Evolutionary conservation across 2,888 invertebrate species (phyloP).

Genomic region (Lasioglossum leucozonium): DNA sequence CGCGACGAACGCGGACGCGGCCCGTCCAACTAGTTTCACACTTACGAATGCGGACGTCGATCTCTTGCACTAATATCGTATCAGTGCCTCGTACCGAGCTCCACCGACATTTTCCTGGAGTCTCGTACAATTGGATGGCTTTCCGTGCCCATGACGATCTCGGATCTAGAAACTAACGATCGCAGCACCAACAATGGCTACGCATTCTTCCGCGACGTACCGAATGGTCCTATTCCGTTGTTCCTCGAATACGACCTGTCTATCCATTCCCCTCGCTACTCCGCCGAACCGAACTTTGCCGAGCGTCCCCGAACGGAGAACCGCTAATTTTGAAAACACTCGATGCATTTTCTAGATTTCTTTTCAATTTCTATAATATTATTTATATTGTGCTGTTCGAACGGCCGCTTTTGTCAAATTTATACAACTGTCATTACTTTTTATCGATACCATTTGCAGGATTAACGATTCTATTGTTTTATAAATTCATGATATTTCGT

Average conservation of each 20-base stretch:
- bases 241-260: conserved; percentile 71
- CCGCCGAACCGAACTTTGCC: conserved; percentile 34
- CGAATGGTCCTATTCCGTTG: conserved; percentile 81
- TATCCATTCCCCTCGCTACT: conserved; percentile 48
- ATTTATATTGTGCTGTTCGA: neutral
- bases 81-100: conserved; percentile 84
- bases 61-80: conserved; percentile 73
- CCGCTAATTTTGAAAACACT: conserved; percentile 64
- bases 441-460: neutral
- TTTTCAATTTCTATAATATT: neutral
- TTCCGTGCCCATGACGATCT: conserved; percentile 85
- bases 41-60: conserved; percentile 57
- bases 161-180: conserved; percentile 84
- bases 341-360: conserved; percentile 17
- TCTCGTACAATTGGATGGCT: conserved; percentile 85
- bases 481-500: neutral
- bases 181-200: conserved; percentile 85
- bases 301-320: conserved; percentile 42
- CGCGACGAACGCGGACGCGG: conserved; percentile 73
- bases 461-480: neutral
- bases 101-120: conserved; percentile 84
- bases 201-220: conserved; percentile 83
- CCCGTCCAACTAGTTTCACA: conserved; percentile 64
- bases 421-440: neutral
- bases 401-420: neutral